Percentiles rank a stretch among this genome's conserved stretches.
Conservation (phyloP, 2,797 vertebrate genomes). For the Phaenicophaeus curvirostris region DNA sequence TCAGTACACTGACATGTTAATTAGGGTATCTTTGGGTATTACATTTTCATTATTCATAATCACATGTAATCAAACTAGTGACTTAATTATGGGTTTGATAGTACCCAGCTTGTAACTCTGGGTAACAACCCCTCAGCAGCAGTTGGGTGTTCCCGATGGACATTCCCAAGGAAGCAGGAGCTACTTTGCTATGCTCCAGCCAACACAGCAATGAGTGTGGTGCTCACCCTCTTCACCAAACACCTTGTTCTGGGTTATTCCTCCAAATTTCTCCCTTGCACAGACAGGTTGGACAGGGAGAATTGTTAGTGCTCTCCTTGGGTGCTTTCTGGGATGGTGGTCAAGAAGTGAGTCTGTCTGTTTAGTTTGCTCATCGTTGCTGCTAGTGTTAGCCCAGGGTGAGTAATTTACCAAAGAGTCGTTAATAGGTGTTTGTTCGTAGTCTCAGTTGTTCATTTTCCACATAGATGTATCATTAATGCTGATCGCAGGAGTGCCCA, state of each 20-base stretch:
- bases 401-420: constrained; percentile 48
- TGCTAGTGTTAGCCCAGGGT: constrained; percentile 9
- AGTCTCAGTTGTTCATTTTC: background rate
- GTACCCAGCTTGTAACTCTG: background rate
- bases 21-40: background rate
- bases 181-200: background rate
- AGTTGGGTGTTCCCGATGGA: background rate
- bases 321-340: background rate
- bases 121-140: background rate
- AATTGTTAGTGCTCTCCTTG: background rate
- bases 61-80: background rate
- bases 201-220: background rate
- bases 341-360: background rate
- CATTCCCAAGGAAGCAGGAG: background rate
- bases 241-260: background rate
- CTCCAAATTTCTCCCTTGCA: background rate
- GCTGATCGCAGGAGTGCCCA: background rate
- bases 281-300: background rate
- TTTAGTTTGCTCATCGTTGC: background rate
- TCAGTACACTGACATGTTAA: background rate
- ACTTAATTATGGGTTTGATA: background rate
- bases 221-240: background rate
- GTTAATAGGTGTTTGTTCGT: background rate
- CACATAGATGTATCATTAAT: background rate
- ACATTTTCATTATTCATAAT: background rate